Evolutionary conservation across 2,113 vertebrate species (phyloP).

Genomic region (Syngnathus floridae): DNA sequence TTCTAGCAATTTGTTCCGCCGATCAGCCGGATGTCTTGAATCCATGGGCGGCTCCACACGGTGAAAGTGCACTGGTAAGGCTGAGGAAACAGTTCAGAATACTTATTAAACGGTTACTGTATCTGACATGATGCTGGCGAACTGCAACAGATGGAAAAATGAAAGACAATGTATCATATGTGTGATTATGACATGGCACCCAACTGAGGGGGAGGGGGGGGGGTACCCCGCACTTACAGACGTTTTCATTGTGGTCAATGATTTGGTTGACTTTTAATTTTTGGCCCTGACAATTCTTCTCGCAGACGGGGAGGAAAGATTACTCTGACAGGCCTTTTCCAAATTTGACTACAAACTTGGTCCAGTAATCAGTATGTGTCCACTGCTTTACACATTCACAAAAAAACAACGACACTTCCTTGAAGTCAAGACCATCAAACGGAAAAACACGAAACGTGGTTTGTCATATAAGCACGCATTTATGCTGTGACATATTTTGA

Average conservation of each 20-base stretch:
- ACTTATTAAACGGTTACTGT: neutral
- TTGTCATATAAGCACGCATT: neutral
- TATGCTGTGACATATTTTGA: neutral
- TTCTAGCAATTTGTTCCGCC: conserved; percentile 18
- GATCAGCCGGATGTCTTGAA: accelerated
- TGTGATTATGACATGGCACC: too few species aligned
- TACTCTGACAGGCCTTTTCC: neutral
- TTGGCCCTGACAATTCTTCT: too few species aligned
- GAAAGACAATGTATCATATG: neutral
- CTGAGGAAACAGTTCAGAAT: conserved; percentile 35
- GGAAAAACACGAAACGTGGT: too few species aligned
- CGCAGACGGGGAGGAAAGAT: too few species aligned
- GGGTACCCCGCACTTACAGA: too few species aligned
- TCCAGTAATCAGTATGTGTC: neutral
- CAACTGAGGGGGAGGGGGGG: too few species aligned
- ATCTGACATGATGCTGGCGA: neutral
- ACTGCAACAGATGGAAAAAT: neutral
- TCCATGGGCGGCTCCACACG: conserved; percentile 58
- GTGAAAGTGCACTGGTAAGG: conserved; percentile 47
- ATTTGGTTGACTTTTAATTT: too few species aligned
- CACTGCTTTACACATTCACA: neutral
- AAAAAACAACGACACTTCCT: neutral
- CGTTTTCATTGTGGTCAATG: too few species aligned
- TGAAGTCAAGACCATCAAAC: neutral
- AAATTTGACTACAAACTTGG: neutral